Conservation (phyloP, 2,797 vertebrate species). For the Remorina albescens region DNA sequence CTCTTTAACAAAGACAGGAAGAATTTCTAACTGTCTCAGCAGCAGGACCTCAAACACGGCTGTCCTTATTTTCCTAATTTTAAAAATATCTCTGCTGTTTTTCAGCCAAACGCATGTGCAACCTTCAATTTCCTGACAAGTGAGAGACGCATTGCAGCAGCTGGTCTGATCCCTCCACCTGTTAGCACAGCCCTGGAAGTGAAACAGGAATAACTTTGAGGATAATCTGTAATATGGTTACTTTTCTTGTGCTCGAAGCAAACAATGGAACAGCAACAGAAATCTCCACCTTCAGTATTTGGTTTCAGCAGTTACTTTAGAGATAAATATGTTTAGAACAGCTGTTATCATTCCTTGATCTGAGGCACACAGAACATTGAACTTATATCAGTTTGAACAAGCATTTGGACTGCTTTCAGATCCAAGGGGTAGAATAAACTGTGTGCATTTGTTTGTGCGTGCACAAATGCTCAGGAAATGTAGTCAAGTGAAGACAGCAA, state of each 20-base stretch:
- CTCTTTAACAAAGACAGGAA: neutral
- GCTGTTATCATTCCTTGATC: neutral
- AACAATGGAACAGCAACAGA: conserved; percentile 4
- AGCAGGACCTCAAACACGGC: neutral
- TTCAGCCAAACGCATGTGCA: conserved; percentile 94
- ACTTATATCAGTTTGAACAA: neutral
- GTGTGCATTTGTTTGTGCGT: neutral
- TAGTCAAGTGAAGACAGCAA: neutral
- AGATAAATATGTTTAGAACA: neutral
- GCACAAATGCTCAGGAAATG: neutral
- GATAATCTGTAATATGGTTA: neutral
- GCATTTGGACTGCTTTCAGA: neutral
- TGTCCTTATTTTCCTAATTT: neutral
- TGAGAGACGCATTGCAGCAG: conserved; percentile 87
- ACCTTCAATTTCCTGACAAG: conserved; percentile 94
- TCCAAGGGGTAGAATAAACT: neutral
- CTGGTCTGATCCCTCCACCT: conserved; percentile 91
- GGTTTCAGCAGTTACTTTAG: neutral
- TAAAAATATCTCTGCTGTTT: conserved; percentile 7
- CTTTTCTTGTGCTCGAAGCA: neutral
- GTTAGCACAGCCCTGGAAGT: conserved; percentile 57
- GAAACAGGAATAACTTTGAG: conserved; percentile 27
- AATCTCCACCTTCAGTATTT: neutral
- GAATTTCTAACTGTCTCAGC: neutral
- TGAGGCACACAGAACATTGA: neutral